A percentile compares a stretch with the other conserved stretches of the same genome.
phyloP scores from a whole-genome alignment of 2,113 vertebrate species.

The Caretta caretta region DNA sequence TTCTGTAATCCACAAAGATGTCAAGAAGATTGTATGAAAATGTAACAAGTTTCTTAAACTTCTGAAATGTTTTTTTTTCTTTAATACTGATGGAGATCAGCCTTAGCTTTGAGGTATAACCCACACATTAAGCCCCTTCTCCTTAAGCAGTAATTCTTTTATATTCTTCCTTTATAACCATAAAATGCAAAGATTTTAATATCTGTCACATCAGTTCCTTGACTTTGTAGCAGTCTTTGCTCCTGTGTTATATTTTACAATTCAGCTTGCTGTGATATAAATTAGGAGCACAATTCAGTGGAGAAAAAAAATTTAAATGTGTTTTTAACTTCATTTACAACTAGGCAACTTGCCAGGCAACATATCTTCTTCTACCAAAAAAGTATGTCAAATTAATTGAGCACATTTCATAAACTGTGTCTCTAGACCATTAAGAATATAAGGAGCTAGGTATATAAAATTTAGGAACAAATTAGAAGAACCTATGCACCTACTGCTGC shows the following conservation, averaged over 20 bases:
- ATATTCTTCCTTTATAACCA: neutral
- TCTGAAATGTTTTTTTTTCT: neutral
- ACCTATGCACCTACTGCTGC: neutral
- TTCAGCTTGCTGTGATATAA: constrained; percentile 51
- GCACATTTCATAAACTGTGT: constrained; percentile 50
- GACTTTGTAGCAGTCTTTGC: neutral
- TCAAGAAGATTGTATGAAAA: neutral
- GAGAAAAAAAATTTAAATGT: constrained; percentile 43
- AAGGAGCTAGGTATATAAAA: neutral
- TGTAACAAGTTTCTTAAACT: neutral
- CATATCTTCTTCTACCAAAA: constrained; percentile 43
- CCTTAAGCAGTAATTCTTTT: neutral
- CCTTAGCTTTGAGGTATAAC: constrained; percentile 31
- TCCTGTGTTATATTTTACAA: constrained; percentile 16
- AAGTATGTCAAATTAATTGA: constrained; percentile 56
- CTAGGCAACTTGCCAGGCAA: constrained; percentile 59
- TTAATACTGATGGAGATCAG: neutral
- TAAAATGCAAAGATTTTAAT: constrained; percentile 29
- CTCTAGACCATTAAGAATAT: constrained; percentile 55
- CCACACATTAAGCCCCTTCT: neutral
- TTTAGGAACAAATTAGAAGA: neutral
- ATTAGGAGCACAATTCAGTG: constrained; percentile 52
- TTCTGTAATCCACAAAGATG: neutral
- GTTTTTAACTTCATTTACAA: constrained; percentile 38
- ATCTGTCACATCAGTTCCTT: constrained; percentile 22